A percentile compares a stretch with the other conserved stretches of the same genome.
These are phyloP conservation scores for Sphecodes monilicornis DNA, from an alignment of 2,888 invertebrate species.

Conservation along the genomic window DNA sequence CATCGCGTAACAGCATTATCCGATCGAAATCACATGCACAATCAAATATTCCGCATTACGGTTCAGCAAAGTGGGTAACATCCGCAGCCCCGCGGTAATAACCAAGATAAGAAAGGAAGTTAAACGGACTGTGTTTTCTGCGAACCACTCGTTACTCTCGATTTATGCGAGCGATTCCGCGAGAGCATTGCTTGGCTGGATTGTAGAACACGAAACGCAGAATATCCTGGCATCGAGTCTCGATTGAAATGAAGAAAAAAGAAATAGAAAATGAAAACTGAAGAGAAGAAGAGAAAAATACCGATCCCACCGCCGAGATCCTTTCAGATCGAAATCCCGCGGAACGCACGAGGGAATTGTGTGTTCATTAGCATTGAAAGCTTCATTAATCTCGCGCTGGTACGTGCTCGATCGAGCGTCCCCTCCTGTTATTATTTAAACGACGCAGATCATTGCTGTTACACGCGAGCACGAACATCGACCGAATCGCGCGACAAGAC, in stretches of 20 bases:
- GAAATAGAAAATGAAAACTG: too few relatives aligned
- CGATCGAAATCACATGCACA: not conserved
- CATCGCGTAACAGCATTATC: slow-evolving; percentile 1
- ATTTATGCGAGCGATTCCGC: not conserved
- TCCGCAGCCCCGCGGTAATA: not conserved
- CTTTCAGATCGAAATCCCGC: slow-evolving; percentile 20
- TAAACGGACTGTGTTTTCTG: slow-evolving; percentile 11
- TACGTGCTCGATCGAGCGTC: slow-evolving; percentile 34
- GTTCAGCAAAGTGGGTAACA: slow-evolving; percentile 4
- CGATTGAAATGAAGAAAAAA: not conserved
- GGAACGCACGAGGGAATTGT: slow-evolving; percentile 27
- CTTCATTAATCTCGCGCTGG: slow-evolving; percentile 36
- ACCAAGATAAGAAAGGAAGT: slow-evolving; percentile 3
- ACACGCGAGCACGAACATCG: slow-evolving; percentile 1
- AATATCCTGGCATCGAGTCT: not conserved
- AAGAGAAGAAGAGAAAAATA: not conserved
- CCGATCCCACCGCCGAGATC: not conserved
- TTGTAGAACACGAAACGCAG: not conserved
- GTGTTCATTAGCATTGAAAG: slow-evolving; percentile 41
- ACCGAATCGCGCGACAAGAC: slow-evolving; percentile 1
- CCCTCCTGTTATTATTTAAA: slow-evolving; percentile 37
- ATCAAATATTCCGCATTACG: slow-evolving; percentile 3
- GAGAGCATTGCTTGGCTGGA: not conserved
- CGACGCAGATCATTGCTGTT: slow-evolving; percentile 21
- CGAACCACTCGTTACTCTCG: slow-evolving; percentile 1